phyloP scores from a whole-genome alignment of 1,140 invertebrate species.

The Drosophila prosaltans region DNA sequence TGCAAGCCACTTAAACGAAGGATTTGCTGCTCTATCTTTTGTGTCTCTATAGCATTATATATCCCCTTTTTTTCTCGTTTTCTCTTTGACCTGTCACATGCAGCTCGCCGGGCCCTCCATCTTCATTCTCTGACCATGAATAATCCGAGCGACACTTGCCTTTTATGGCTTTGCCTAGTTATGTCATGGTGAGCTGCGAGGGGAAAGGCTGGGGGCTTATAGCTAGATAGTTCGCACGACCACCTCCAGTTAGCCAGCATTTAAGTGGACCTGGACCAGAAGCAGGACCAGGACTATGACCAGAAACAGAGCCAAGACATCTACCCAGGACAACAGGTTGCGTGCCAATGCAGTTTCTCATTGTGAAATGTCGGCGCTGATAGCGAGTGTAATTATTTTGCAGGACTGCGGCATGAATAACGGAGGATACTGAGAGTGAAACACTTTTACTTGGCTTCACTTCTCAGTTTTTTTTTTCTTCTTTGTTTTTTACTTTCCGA shows the following conservation, averaged over 20 bases:
- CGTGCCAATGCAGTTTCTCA: constrained; percentile 70
- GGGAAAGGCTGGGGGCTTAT: background rate
- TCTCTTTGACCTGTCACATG: constrained; percentile 38
- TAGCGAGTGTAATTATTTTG: constrained; percentile 78
- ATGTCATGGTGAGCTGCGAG: background rate
- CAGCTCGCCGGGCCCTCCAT: constrained; percentile 51
- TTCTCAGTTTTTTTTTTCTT: constrained; percentile 12
- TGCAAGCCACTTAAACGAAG: background rate
- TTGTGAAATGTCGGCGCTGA: constrained; percentile 69
- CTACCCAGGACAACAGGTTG: constrained; percentile 63
- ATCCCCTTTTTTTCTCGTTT: constrained; percentile 12
- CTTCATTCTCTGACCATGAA: constrained; percentile 74
- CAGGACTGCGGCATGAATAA: constrained; percentile 44
- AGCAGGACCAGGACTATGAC: constrained; percentile 6
- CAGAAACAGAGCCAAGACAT: background rate
- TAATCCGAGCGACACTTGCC: constrained; percentile 78
- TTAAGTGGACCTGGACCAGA: constrained; percentile 33
- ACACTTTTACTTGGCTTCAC: constrained; percentile 15
- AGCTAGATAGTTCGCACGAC: constrained; percentile 11
- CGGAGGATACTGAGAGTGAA: constrained; percentile 15
- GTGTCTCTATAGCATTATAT: constrained; percentile 17
- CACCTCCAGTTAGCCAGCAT: constrained; percentile 42
- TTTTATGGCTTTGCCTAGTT: constrained; percentile 76
- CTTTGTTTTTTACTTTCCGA: constrained; percentile 26
- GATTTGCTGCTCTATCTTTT: constrained; percentile 10